Conservation (phyloP, 2,888 invertebrate species). For the Spilarctia lutea region DNA sequence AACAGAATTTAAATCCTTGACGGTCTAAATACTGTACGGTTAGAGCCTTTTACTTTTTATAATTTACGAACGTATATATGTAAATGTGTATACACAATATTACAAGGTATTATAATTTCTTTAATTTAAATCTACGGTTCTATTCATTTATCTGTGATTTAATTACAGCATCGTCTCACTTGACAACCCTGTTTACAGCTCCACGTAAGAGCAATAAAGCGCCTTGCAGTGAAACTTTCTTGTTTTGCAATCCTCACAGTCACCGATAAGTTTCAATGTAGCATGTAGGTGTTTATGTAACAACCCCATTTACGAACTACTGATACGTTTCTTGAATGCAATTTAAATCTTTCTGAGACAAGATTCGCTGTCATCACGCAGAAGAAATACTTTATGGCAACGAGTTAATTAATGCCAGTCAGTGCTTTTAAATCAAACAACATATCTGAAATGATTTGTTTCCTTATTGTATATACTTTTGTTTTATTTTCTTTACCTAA, state of each 20-base stretch:
- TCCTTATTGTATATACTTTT: constrained; percentile 7
- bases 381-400: constrained; percentile 22
- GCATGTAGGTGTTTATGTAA: constrained; percentile 44
- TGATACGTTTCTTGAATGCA: constrained; percentile 29
- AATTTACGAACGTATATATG: background rate
- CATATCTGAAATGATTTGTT: constrained; percentile 7
- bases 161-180: constrained; percentile 4
- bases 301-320: constrained; percentile 41
- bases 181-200: constrained; percentile 36
- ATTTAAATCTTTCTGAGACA: constrained; percentile 36
- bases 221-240: constrained; percentile 45
- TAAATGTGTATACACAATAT: background rate
- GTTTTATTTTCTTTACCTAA: constrained; percentile 11
- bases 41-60: background rate
- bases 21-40: background rate
- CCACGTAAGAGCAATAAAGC: constrained; percentile 51
- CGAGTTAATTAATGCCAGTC: constrained; percentile 6
- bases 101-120: background rate
- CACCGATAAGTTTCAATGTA: constrained; percentile 39
- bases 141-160: background rate
- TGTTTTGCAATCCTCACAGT: constrained; percentile 50
- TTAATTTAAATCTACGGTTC: background rate
- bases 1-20: background rate
- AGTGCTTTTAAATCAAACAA: constrained; percentile 8
- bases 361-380: constrained; percentile 17